Conservation (phyloP, 2,888 invertebrate genomes). For the Noctuana brunneofusca region DNA sequence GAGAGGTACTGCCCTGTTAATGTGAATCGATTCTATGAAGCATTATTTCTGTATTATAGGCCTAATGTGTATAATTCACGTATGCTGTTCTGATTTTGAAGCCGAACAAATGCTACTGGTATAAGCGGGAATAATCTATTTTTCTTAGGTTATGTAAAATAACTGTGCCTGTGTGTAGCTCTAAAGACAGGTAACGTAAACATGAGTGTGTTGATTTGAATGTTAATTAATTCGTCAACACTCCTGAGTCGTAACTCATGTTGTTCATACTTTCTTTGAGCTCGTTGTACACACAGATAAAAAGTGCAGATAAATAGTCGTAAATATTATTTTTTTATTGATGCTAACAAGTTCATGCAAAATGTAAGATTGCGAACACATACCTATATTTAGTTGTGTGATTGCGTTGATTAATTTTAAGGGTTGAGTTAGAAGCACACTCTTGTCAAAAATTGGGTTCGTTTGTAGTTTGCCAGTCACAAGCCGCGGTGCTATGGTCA, state of each 20-base stretch:
- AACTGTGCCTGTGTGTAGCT: not conserved
- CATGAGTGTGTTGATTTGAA: not conserved
- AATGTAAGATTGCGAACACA: not conserved
- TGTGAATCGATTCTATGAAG: conserved; percentile 4
- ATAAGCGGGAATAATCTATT: conserved; percentile 11
- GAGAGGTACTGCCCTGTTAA: not conserved
- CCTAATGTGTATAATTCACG: conserved; percentile 5
- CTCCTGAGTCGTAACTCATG: not conserved
- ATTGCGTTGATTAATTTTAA: conserved; percentile 27
- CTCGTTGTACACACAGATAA: not conserved
- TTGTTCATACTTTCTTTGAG: not conserved
- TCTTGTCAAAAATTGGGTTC: not conserved
- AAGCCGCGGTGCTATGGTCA: not conserved
- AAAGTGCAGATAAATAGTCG: not conserved
- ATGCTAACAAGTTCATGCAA: conserved; percentile 3
- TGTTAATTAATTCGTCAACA: not conserved
- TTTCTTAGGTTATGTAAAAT: not conserved
- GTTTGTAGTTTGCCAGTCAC: not conserved
- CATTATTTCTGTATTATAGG: conserved; percentile 1
- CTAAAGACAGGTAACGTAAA: not conserved
- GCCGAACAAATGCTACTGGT: conserved; percentile 1
- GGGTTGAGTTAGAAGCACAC: not conserved
- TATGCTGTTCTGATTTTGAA: conserved; percentile 3
- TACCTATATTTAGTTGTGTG: not conserved
- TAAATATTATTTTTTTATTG: conserved; percentile 9